phyloP scores from a whole-genome alignment of 2,797 vertebrate species.

The Antrozous pallidus region DNA sequence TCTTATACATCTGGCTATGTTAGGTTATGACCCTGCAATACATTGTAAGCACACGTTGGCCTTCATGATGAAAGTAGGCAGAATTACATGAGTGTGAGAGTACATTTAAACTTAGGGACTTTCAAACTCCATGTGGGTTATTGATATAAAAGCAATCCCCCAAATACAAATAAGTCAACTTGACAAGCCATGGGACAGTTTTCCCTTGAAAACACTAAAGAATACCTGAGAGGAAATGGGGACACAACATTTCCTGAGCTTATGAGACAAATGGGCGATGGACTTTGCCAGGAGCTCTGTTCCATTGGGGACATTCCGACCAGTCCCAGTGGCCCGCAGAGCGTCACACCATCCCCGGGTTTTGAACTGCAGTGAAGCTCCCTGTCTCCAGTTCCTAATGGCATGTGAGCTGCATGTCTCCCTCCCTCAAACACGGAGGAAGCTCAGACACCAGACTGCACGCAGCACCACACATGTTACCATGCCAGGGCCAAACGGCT shows the following conservation, averaged over 20 bases:
- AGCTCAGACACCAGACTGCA: background rate
- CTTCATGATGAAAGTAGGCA: background rate
- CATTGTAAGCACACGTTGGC: background rate
- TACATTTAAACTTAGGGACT: background rate
- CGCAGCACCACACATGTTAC: background rate
- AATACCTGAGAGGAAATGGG: background rate
- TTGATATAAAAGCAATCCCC: background rate
- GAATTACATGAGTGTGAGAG: too few species aligned
- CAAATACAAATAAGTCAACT: background rate
- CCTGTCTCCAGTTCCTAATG: background rate
- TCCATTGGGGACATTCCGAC: background rate
- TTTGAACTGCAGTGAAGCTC: background rate
- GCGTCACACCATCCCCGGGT: background rate
- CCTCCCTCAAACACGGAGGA: background rate
- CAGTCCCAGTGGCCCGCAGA: background rate
- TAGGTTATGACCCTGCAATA: background rate
- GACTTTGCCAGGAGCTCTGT: background rate
- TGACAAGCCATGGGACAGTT: background rate
- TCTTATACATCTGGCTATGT: background rate
- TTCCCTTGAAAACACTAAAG: background rate
- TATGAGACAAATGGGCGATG: background rate
- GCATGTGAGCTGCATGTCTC: background rate
- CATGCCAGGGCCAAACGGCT: background rate
- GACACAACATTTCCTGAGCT: background rate
- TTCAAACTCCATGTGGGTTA: background rate